Base-by-base conservation (phyloP, 23 tunicate species). In the Aplidium turbinatum region DNA sequence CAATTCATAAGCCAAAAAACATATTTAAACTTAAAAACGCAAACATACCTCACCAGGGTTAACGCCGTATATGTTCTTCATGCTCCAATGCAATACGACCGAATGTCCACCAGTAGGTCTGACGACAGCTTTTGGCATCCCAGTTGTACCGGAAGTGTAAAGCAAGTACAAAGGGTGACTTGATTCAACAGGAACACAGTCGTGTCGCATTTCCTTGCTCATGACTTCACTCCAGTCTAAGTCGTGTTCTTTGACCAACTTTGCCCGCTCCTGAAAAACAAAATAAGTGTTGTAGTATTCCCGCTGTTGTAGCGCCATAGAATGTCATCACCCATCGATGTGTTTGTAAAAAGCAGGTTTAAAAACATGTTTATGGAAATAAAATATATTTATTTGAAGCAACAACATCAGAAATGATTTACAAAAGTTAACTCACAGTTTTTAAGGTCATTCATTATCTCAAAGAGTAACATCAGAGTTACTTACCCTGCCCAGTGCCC, bases 131-230 rank as follows among this genome's bases (percentile, higher is more conserved):
- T 91, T 91, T 19, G 97, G 97, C 2, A 79, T 31, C 16, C 97
- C 97, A 16, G 97, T 91, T 19, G 97, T 91, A 19, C 97, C 97
- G 6, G 97, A 91, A 0, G 97, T 91, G 72, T 91, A 91, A 1
- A 91, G 81, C 46, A 91, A 33, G 68, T 91, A 91, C 86, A 91
- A 4, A 3, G 97, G 97, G 64, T 91, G 97, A 42, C 79, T 91
- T 25, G 97, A 80, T 21, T 84, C 86, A 2, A 91, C 97, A 2
- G 97, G 97, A n/a, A 91, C 92, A 68, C 97, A 91, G 65, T 91
- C 97, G 47, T 91, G 97, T 27, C 61, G 51, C 32, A 35, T 38
- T 16, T 70, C 92, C 21, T 20, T 33, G 19, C 63, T 26, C 45
- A 91, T 42, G 56, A 58, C 78, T 23, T 84, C 92, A 57, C 79